Conservation (phyloP, 2,113 vertebrate genomes). For the Melospiza melodia region DNA sequence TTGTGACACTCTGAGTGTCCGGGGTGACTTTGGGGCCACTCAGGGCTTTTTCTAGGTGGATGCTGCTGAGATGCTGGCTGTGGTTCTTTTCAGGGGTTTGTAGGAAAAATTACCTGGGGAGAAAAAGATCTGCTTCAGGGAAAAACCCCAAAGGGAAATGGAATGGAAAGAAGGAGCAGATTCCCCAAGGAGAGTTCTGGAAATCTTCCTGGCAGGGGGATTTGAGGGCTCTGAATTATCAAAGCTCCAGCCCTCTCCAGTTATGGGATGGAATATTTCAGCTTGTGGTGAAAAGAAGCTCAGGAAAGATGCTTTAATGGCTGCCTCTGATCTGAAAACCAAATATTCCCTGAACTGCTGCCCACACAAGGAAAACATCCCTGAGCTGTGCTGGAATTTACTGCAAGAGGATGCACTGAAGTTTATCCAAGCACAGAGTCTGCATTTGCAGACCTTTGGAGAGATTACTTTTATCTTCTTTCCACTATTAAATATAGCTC, state of each 20-base stretch:
- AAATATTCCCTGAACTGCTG: not conserved
- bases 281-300: not conserved
- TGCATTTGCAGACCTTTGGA: not conserved
- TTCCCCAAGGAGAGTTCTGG: not conserved
- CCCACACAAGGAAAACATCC: not conserved
- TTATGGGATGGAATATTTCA: not conserved
- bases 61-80: not conserved
- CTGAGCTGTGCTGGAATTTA: not conserved
- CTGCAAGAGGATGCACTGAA: not conserved
- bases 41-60: not conserved
- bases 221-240: not conserved
- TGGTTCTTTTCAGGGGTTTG: not conserved
- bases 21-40: not conserved
- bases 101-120: not conserved
- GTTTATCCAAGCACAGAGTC: not conserved
- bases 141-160: not conserved
- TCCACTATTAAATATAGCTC: not conserved
- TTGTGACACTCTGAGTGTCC: not conserved
- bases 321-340: not conserved
- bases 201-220: not conserved
- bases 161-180: not conserved
- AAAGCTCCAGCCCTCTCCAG: not conserved
- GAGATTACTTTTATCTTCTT: slow-evolving; percentile 22
- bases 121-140: not conserved
- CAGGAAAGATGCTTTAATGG: not conserved